phyloP scores from a whole-genome alignment of 2,888 invertebrate genomes.

The Cheilosia vulpina region DNA sequence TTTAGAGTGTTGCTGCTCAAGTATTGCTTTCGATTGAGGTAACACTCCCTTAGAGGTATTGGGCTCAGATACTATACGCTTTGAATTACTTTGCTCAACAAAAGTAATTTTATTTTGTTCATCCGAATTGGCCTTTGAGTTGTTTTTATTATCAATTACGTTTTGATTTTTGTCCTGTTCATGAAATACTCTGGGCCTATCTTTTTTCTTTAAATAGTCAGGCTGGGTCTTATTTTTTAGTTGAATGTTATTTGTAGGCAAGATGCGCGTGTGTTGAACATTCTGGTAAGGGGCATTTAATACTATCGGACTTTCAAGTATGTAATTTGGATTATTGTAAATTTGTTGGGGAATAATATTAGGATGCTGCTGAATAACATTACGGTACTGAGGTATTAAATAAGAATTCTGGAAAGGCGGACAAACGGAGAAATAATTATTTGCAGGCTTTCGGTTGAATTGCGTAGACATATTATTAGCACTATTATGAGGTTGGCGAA shows the following conservation, averaged over 20 bases:
- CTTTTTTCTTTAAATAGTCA: neutral
- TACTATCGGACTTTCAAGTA: neutral
- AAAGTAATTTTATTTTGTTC: neutral
- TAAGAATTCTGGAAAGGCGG: neutral
- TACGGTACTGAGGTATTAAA: neutral
- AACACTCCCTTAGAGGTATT: neutral
- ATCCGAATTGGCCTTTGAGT: neutral
- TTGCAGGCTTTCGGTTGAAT: neutral
- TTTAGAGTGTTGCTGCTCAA: too few species aligned
- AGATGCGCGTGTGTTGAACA: neutral
- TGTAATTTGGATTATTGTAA: neutral
- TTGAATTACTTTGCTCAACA: neutral
- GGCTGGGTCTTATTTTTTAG: neutral
- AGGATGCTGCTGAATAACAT: neutral
- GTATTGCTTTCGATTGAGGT: constrained; percentile 1
- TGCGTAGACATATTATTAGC: neutral
- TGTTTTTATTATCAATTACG: neutral
- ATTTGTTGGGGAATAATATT: neutral
- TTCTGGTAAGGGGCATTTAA: neutral
- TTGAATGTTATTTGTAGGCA: neutral
- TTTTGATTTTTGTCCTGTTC: neutral
- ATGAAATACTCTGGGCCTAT: neutral
- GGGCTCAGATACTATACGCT: neutral
- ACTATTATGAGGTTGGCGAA: neutral
- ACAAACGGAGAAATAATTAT: neutral